These are phyloP conservation scores for Tenebrio molitor DNA, from an alignment of 1,140 invertebrate species.

Conservation along the genomic window DNA sequence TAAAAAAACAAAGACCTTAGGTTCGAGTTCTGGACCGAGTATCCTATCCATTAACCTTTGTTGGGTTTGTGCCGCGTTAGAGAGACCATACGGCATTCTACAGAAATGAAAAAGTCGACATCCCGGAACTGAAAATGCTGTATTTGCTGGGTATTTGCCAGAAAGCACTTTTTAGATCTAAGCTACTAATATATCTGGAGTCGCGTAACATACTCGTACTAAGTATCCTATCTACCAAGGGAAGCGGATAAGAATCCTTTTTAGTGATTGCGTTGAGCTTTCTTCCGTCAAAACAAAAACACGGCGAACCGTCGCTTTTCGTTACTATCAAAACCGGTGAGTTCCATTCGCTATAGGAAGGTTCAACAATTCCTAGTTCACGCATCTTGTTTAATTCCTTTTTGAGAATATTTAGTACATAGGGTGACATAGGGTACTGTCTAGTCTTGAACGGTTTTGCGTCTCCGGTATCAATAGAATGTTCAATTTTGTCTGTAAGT, in stretches of 20 bases:
- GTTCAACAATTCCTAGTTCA: conserved; percentile 24
- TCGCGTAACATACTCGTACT: background rate
- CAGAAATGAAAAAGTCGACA: conserved; percentile 60
- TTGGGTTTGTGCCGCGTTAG: conserved; percentile 63
- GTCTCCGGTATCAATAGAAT: too few relatives aligned
- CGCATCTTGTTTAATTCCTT: conserved; percentile 55
- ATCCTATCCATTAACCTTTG: conserved; percentile 61
- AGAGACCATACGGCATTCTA: conserved; percentile 57
- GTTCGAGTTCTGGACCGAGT: conserved; percentile 53
- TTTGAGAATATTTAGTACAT: conserved; percentile 53
- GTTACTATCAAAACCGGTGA: conserved; percentile 43
- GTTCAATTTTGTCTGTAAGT: too few relatives aligned
- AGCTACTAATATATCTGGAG: conserved; percentile 6
- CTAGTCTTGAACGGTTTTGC: too few relatives aligned
- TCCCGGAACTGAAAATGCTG: conserved; percentile 59
- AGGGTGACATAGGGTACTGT: conserved; percentile 56
- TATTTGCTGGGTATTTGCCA: conserved; percentile 57
- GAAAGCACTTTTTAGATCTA: conserved; percentile 60
- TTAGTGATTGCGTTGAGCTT: conserved; percentile 24
- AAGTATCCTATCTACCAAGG: background rate
- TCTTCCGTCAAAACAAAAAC: conserved; percentile 22
- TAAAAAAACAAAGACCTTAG: too few relatives aligned
- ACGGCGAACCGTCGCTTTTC: conserved; percentile 13
- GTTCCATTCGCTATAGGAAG: conserved; percentile 45
- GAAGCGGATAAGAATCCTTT: background rate